Conservation (phyloP, 2,797 vertebrate species). For the Typhlichthys eigenmanni region DNA sequence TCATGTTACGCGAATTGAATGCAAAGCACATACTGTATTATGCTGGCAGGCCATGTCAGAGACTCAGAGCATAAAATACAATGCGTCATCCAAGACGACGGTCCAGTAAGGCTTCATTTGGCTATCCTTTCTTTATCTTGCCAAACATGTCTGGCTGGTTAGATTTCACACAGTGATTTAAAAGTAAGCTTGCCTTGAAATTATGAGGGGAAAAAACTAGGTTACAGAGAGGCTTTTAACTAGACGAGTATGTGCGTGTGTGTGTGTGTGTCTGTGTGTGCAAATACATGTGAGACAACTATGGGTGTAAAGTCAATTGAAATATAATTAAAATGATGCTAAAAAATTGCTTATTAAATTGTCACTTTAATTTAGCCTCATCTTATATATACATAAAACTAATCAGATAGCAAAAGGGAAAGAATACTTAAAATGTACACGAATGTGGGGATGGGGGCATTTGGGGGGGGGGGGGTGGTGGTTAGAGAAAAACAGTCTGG, state of each 20-base stretch:
- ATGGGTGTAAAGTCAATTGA: conserved; percentile 2
- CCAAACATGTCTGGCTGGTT: conserved; percentile 7
- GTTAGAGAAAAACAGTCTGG: too few relatives aligned
- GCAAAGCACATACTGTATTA: neutral
- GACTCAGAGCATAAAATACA: neutral
- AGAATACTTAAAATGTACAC: too few relatives aligned
- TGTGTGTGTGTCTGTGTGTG: neutral
- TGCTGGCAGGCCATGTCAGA: conserved; percentile 3
- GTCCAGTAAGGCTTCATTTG: neutral
- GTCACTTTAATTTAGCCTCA: too few relatives aligned
- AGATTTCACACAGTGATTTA: conserved; percentile 14
- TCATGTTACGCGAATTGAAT: neutral
- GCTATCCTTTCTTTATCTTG: neutral
- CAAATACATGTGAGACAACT: neutral
- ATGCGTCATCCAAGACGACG: neutral
- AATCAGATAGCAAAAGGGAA: too few relatives aligned
- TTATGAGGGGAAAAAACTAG: conserved; percentile 6
- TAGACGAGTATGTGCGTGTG: conserved; percentile 1
- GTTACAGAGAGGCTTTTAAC: conserved; percentile 14
- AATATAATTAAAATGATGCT: too few relatives aligned
- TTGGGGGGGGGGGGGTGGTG: too few relatives aligned
- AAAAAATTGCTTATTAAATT: too few relatives aligned
- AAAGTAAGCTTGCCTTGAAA: conserved; percentile 22
- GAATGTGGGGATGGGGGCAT: too few relatives aligned
- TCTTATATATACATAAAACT: too few relatives aligned